Conservation (phyloP, 2,888 invertebrate species). For the Andrena fulva region DNA sequence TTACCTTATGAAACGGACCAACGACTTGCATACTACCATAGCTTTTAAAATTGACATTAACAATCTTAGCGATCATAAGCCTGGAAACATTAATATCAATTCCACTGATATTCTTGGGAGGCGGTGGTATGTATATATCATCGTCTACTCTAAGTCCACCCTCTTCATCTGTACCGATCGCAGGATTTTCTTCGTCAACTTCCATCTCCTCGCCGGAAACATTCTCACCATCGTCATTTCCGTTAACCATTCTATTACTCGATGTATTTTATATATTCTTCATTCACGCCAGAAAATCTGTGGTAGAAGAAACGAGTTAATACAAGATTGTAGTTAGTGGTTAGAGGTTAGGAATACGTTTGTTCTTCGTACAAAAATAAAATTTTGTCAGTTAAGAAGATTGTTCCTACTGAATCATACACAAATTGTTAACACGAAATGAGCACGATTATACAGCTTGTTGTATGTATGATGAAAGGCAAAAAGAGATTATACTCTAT, state of each 20-base stretch:
- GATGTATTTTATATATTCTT: neutral
- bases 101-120: conserved; percentile 89
- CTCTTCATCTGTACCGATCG: conserved; percentile 85
- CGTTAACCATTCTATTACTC: conserved; percentile 17
- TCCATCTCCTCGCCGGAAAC: conserved; percentile 41
- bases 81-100: conserved; percentile 92
- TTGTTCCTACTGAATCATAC: neutral
- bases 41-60: conserved; percentile 98
- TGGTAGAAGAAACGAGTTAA: neutral
- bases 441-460: neutral
- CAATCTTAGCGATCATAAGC: conserved; percentile 95
- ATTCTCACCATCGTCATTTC: neutral
- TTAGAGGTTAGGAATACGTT: conserved; percentile 34
- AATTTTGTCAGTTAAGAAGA: neutral
- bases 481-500: neutral
- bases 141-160: conserved; percentile 91
- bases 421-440: neutral
- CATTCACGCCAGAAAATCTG: neutral
- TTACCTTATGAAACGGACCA: conserved; percentile 98
- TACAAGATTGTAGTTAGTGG: neutral
- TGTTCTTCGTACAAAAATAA: neutral
- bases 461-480: neutral
- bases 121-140: conserved; percentile 92
- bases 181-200: conserved; percentile 39
- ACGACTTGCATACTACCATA: conserved; percentile 93